phyloP scores from a whole-genome alignment of 2,113 vertebrate genomes.

The Coptodon bakossiorum region DNA sequence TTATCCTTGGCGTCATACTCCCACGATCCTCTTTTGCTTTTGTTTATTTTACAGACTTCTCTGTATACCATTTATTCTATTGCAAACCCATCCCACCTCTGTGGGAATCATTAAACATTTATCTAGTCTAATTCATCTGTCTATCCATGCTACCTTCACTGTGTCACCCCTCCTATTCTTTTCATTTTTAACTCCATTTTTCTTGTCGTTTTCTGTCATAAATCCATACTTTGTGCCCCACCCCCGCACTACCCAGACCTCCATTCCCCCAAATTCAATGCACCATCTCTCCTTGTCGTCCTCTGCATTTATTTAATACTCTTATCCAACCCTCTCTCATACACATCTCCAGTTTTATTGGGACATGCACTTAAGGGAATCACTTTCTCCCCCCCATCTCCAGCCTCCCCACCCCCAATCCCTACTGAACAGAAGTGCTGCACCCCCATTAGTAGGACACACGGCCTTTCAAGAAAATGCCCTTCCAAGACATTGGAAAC shows the following conservation, averaged over 20 bases:
- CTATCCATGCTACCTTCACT: background rate
- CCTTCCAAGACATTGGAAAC: background rate
- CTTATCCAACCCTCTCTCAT: background rate
- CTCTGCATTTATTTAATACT: background rate
- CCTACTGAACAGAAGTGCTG: background rate
- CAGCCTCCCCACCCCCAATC: background rate
- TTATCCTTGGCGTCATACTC: background rate
- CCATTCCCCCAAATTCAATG: background rate
- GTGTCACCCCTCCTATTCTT: background rate
- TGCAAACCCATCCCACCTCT: background rate
- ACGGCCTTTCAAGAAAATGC: background rate
- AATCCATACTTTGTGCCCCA: background rate
- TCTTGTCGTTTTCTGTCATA: background rate
- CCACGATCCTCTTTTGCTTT: background rate
- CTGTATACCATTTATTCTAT: background rate
- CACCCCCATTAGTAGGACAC: background rate
- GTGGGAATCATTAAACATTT: background rate
- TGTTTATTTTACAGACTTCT: background rate
- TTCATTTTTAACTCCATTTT: background rate
- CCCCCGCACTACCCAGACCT: background rate
- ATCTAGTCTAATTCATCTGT: background rate
- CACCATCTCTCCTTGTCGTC: background rate
- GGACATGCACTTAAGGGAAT: constrained; percentile 33
- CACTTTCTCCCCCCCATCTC: background rate
- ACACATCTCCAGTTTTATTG: constrained; percentile 7